Evolutionary conservation across 1,140 invertebrate species (phyloP).

Genomic region (Macrotrachela quadricornifera): DNA sequence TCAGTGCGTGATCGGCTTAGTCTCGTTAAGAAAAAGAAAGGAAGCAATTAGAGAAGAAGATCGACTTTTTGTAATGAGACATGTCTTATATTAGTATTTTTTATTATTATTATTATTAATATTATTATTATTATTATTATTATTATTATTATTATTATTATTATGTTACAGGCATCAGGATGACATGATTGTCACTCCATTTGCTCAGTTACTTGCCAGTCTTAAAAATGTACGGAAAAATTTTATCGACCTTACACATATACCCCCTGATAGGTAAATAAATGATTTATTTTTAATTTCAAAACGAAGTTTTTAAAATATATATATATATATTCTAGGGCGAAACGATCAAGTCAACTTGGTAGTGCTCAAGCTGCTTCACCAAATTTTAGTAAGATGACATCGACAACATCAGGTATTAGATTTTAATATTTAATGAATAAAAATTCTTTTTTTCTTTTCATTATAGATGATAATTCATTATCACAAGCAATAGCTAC

Average conservation of each 20-base stretch:
- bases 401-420: too few relatives aligned
- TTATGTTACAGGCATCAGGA: constrained; percentile 73
- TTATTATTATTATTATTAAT: too few relatives aligned
- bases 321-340: neutral
- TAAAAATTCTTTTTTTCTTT: too few relatives aligned
- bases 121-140: too few relatives aligned
- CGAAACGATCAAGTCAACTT: constrained; percentile 9
- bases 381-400: too few relatives aligned
- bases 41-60: too few relatives aligned
- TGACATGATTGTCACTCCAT: constrained; percentile 94
- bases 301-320: neutral
- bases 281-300: neutral
- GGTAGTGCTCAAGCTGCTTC: constrained; percentile 14
- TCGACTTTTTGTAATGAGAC: too few relatives aligned
- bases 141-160: constrained; percentile 17
- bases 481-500: constrained; percentile 73
- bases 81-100: too few relatives aligned
- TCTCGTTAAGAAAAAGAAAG: too few relatives aligned
- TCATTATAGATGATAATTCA: constrained; percentile 54
- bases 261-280: constrained; percentile 57
- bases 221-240: constrained; percentile 89
- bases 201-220: constrained; percentile 94
- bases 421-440: too few relatives aligned
- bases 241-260: constrained; percentile 84
- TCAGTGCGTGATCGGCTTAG: too few relatives aligned